phyloP scores from a whole-genome alignment of 2,113 vertebrate genomes.

The Rhinoptilus africanus region DNA sequence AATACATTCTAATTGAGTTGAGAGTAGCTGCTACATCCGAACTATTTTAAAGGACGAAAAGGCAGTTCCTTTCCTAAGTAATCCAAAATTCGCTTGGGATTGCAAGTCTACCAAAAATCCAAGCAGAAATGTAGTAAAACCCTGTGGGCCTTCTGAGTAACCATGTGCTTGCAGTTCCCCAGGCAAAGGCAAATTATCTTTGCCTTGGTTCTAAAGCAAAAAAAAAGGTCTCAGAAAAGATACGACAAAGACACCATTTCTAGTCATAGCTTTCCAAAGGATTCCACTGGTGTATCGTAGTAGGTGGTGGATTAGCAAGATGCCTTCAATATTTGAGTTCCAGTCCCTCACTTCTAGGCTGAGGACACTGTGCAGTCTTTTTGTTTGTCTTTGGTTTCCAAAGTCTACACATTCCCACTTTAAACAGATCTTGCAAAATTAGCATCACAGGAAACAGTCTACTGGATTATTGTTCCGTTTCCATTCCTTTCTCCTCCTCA shows the following conservation, averaged over 20 bases:
- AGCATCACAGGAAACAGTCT: not conserved
- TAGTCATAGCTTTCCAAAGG: not conserved
- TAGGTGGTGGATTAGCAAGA: not conserved
- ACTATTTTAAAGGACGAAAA: not conserved
- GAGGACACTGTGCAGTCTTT: not conserved
- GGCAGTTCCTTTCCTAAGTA: not conserved
- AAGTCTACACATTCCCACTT: not conserved
- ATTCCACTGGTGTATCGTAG: not conserved
- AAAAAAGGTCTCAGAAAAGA: not conserved
- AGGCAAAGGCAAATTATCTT: not conserved
- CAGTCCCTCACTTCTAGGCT: not conserved
- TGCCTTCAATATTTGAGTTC: not conserved
- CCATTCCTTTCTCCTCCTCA: not conserved
- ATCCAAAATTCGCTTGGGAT: not conserved
- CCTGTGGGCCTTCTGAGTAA: not conserved
- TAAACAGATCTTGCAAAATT: not conserved
- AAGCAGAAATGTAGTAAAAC: not conserved
- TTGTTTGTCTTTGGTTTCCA: not conserved
- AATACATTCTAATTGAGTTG: constrained; percentile 30
- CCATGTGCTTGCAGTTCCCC: not conserved
- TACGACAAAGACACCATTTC: not conserved
- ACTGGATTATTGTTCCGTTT: not conserved
- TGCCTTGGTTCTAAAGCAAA: not conserved
- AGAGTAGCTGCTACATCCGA: not conserved
- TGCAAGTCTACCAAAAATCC: not conserved